Conservation (phyloP, 1,140 invertebrate species). For the Leptinotarsa lineolata region DNA sequence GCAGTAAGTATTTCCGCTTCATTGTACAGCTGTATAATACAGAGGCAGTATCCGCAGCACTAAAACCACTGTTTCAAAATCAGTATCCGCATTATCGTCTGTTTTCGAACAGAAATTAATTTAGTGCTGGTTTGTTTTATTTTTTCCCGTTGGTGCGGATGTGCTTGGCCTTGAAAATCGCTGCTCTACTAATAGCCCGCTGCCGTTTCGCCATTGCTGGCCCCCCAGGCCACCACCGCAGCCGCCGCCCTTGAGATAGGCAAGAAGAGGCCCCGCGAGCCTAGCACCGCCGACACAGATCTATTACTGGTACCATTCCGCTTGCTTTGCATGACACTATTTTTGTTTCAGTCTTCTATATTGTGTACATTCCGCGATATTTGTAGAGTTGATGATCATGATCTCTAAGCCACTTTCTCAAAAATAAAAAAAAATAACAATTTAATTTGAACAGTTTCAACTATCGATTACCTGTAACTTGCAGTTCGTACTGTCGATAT, state of each 20-base stretch:
- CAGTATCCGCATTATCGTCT: constrained; percentile 15
- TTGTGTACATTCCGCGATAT: constrained; percentile 32
- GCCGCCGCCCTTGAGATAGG: constrained; percentile 72
- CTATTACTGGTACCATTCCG: constrained; percentile 84
- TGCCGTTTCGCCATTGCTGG: constrained; percentile 59
- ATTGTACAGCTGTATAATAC: constrained; percentile 1
- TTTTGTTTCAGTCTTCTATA: constrained; percentile 33
- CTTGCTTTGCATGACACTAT: constrained; percentile 67
- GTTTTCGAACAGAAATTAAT: constrained; percentile 38
- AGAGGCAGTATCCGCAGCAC: neutral
- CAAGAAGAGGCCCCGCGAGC: constrained; percentile 85
- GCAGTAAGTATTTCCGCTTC: neutral
- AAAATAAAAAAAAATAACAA: no score
- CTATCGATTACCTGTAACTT: no score
- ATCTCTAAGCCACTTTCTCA: no score
- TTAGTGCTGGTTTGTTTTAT: constrained; percentile 57
- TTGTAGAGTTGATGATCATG: no score
- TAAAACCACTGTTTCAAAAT: neutral
- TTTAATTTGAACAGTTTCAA: no score
- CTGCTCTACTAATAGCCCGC: constrained; percentile 62
- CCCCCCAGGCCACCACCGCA: constrained; percentile 54
- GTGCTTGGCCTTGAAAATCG: constrained; percentile 55
- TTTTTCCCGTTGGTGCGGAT: constrained; percentile 52
- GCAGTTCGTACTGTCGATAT: no score
- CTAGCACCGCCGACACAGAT: constrained; percentile 73